Evolutionary conservation across 2,888 invertebrate species (phyloP), one percentile per base, ranked within the genome.

Genomic region (Lasius platythorax): DNA sequence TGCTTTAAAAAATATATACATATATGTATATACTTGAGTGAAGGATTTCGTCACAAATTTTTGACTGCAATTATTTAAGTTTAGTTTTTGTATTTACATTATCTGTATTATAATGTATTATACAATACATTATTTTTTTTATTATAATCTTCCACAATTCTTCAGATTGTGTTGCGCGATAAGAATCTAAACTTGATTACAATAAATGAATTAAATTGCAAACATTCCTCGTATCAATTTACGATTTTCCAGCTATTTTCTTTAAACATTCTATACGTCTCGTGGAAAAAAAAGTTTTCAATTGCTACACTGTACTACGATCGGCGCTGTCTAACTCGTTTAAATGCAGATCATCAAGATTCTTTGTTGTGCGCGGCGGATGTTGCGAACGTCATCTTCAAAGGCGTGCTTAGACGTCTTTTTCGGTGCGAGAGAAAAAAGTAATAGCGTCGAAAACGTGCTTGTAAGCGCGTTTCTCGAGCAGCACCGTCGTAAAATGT

Each of bases 401-500:
- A 73, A 66, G 67, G 46, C 78, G 66, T 68, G 64, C 68, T 63
- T 46, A 43, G 46, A 37, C 79, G 58, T 3, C 43, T 50, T 40
- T 37, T 75, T 81, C 37, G 76, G 61, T 50, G 78, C 18, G 64
- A 50, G 75, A 18, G 40, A 73, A 64, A 75, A 66, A 68, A 75
- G 61, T 43, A 56, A 30, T n/a, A 40, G 9, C 61, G 76, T 46
- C 28, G 78, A 61, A 74, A 87, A 82, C 78, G 79, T 82, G 76
- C 46, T 70, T 61, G 70, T 53, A 56, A 75, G 23, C 50, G 83
- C 30, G 73, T 83, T 83, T 87, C 43, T 56, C 73, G 63, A 18
- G 9, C 61, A 63, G 23, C 53, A 46, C 61, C 30, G 33, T 88
- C 83, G 74, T 88, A 87, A 89, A 88, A 89, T 89, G 85, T 83